phyloP scores from a whole-genome alignment of 2,888 invertebrate species.

The Apotomis turbidana region DNA sequence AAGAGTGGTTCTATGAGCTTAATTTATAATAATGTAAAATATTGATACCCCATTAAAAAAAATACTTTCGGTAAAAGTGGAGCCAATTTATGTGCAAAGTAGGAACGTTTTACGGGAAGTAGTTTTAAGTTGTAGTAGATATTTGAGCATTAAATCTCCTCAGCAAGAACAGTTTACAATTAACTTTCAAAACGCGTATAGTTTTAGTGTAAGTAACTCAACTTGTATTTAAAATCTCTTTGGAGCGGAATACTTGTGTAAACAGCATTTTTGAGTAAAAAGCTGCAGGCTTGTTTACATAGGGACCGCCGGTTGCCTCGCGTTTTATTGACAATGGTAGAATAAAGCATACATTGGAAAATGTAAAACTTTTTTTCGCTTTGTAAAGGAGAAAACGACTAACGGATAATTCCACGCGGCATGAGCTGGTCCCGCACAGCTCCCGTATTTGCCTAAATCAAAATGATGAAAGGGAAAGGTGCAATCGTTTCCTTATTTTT shows the following conservation, averaged over 20 bases:
- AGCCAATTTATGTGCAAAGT: no score
- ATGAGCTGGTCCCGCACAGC: conserved; percentile 16
- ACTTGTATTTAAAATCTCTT: background rate
- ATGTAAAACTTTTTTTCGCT: conserved; percentile 37
- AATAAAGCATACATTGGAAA: conserved; percentile 37
- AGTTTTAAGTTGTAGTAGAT: no score
- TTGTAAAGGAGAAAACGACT: conserved; percentile 33
- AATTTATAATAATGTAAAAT: no score
- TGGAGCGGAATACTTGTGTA: background rate
- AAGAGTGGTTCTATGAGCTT: no score
- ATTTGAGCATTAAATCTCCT: no score
- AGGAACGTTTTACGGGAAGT: no score
- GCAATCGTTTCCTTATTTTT: conserved; percentile 45
- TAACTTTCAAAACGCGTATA: background rate
- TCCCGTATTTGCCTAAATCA: conserved; percentile 46
- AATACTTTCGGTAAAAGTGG: no score
- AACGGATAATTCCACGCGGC: conserved; percentile 27
- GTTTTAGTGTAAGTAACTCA: background rate
- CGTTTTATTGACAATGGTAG: conserved; percentile 36
- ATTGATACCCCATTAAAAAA: no score
- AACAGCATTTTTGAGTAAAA: conserved; percentile 10
- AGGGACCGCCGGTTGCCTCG: conserved; percentile 17
- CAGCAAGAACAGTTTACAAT: background rate
- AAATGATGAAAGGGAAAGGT: conserved; percentile 45
- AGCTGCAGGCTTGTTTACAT: conserved; percentile 4